A percentile compares a stretch with the other conserved stretches of the same genome.
phyloP scores from a whole-genome alignment of 2,113 vertebrate species.

The Mus musculus region GRCm39 chr12:75769501-75770000 shows the following conservation, averaged over 20 bases:
- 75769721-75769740: not conserved
- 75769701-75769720: not conserved
- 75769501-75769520: constrained; percentile 92
- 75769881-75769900: not conserved
- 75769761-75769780: not conserved
- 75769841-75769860: not conserved
- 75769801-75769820: not conserved
- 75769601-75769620: not conserved
- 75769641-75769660: constrained; percentile 7
- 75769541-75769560: constrained; percentile 53
- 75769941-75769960: not conserved
- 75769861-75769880: too few relatives aligned
- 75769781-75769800: not conserved
- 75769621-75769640: not conserved
- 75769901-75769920: not conserved
- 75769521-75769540: constrained; percentile 59
- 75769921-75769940: not conserved
- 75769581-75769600: not conserved
- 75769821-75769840: not conserved
- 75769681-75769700: not conserved
- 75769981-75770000: not conserved
- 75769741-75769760: not conserved
- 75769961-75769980: too few relatives aligned
- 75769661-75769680: constrained; percentile 8
- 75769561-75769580: constrained; percentile 6